These are phyloP conservation scores for Lithophane leautieri DNA, from an alignment of 2,888 invertebrate species.

Conservation along the genomic window DNA sequence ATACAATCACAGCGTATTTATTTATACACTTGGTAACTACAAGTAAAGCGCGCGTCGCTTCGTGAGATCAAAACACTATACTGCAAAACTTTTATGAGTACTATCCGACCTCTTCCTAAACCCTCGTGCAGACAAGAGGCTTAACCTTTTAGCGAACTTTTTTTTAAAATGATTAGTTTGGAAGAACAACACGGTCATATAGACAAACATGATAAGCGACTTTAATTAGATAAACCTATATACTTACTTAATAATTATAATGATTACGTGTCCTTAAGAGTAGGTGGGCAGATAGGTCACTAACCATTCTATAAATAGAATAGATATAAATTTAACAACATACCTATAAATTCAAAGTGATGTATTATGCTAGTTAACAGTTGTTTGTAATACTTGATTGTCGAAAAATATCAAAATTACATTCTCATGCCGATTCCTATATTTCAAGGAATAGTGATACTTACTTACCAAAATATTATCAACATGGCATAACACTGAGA, in stretches of 20 bases:
- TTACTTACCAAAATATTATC: conserved; percentile 1
- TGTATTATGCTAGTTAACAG: neutral
- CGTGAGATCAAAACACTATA: neutral
- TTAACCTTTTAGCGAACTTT: no score
- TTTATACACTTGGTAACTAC: no score
- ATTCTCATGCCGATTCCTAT: conserved; percentile 20
- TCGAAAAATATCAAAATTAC: conserved; percentile 27
- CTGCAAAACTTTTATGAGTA: neutral
- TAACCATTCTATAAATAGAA: neutral
- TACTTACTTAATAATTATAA: neutral
- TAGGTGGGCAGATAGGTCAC: neutral
- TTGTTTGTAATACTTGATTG: conserved; percentile 18
- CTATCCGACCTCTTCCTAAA: no score
- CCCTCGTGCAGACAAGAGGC: no score
- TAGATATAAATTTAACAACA: neutral
- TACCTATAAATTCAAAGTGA: neutral
- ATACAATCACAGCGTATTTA: no score
- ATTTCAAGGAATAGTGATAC: conserved; percentile 1
- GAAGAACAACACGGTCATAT: neutral
- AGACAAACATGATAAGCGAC: neutral
- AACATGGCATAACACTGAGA: neutral
- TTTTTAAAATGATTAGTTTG: no score
- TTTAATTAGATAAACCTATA: no score
- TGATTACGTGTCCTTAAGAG: neutral
- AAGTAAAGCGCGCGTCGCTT: no score